Evolutionary conservation across 2,113 vertebrate genomes (phyloP).

Genomic region (Lycaon pictus): DNA sequence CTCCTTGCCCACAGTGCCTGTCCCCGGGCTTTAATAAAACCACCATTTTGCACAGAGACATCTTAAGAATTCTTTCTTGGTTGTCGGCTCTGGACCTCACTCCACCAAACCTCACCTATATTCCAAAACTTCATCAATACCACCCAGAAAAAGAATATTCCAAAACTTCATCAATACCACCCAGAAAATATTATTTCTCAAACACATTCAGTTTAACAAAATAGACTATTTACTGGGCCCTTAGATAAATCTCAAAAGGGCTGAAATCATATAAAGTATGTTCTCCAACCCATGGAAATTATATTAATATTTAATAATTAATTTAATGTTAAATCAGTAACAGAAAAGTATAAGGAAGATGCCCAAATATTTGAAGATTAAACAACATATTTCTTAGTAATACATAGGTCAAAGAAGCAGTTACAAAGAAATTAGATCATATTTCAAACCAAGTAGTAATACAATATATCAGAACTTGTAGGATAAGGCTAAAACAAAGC

Average conservation of each 20-base stretch:
- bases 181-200: background rate
- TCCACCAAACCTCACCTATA: too few relatives aligned
- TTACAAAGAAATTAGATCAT: background rate
- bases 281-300: background rate
- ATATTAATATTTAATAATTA: background rate
- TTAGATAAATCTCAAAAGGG: background rate
- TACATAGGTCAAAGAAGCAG: background rate
- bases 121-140: background rate
- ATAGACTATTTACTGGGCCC: background rate
- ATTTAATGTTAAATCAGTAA: background rate
- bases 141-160: background rate
- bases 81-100: too few relatives aligned
- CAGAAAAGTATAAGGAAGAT: background rate
- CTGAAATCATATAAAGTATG: background rate
- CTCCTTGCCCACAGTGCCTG: too few relatives aligned
- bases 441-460: background rate
- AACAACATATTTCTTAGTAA: background rate
- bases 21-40: too few relatives aligned
- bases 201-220: background rate
- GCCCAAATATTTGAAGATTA: background rate
- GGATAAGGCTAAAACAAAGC: background rate
- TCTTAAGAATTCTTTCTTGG: too few relatives aligned
- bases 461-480: background rate
- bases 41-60: too few relatives aligned
- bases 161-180: background rate